Evolutionary conservation across 2,797 vertebrate species (phyloP), one percentile per base, ranked within the genome.

Genomic region (Bucorvus abyssinicus): DNA sequence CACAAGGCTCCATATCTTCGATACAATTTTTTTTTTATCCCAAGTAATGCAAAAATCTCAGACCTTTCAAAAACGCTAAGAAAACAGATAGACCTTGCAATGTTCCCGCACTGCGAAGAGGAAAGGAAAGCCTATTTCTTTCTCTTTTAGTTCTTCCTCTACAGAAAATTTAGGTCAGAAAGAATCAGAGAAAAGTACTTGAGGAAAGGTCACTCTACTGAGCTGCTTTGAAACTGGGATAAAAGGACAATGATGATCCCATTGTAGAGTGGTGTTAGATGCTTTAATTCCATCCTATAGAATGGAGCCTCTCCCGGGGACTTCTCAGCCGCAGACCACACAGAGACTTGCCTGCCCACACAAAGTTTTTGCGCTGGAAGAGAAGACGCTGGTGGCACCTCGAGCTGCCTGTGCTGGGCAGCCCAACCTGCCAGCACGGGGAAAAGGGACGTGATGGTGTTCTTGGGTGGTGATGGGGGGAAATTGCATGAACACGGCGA

Each of bases 151-250:
- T 36, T 85, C 52, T 64, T 91, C 27, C 32, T 69, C 34, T 61
- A 52, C 11, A 76, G 76, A 73, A 87, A 85, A 68, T 32, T 84
- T 70, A 88, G 73, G 87, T 77, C 92, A 89, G 76, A 87, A 78
- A 50, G 70, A 86, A 75, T 55, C 74, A 38, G 64, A 70, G 77
- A 50, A 90, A 95, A 81, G 82, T n/a, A 69, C 77, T 63, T 13
- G 57, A 77, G 68, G 74, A 91, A 94, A 96, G 88, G 92, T 96
- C 88, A 65, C 61, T 89, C 59, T 60, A 45, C 67, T 38, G 74
- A 78, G 79, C 34, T 53, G 22, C 86, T 96, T 89, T 95, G 79
- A 91, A 95, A 80, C 49, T 44, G 5, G 2, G 93, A 85, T 84
- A 32, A 93, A 92, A 82, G 52, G 61, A 24, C 29, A 45, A 24